Conservation (phyloP, 2,113 vertebrate species). For the Vulpes lagopus region DNA sequence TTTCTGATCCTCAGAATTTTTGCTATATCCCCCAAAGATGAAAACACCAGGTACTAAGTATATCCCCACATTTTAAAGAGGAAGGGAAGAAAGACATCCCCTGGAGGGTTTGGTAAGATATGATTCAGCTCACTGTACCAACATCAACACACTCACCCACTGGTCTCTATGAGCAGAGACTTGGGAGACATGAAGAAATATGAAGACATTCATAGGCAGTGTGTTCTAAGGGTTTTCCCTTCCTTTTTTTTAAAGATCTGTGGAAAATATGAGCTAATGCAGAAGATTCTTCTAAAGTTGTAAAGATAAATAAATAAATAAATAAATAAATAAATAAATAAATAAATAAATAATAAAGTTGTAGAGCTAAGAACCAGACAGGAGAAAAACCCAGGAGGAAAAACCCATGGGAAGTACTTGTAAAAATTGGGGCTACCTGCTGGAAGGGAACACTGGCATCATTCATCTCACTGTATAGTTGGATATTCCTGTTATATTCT, state of each 20-base stretch:
- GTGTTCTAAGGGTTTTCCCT: background rate
- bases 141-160: background rate
- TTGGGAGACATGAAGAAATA: background rate
- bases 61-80: background rate
- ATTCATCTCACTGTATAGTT: background rate
- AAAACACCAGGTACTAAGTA: background rate
- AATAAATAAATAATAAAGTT: too few species aligned
- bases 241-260: background rate
- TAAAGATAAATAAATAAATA: background rate
- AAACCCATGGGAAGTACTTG: rapidly evolving
- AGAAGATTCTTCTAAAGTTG: background rate
- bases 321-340: too few species aligned
- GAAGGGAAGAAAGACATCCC: background rate
- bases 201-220: background rate
- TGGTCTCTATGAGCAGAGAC: background rate
- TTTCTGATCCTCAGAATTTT: slow-evolving; percentile 24
- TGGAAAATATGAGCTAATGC: background rate
- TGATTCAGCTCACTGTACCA: background rate
- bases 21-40: background rate
- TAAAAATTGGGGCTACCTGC: background rate
- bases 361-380: background rate
- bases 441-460: background rate
- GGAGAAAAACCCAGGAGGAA: background rate
- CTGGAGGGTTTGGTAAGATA: background rate
- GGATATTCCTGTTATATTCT: background rate